Evolutionary conservation across 1,140 invertebrate species (phyloP).

Genomic region (Forficula auricularia): DNA sequence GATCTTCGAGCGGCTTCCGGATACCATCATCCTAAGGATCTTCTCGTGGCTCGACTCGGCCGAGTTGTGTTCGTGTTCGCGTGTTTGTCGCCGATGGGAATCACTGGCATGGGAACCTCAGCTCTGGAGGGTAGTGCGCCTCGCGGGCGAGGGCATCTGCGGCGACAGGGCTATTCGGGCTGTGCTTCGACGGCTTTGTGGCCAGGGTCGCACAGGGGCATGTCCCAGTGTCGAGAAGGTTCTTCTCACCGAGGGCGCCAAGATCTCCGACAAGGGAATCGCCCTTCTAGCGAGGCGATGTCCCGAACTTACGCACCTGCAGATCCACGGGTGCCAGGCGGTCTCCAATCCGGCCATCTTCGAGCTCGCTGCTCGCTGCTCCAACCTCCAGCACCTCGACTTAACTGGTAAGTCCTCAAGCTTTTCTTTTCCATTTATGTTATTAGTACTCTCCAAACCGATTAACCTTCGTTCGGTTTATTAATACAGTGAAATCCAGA

Average conservation of each 20-base stretch:
- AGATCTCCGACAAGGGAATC: conserved; percentile 56
- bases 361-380: conserved; percentile 43
- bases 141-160: conserved; percentile 42
- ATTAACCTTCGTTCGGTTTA: too few relatives aligned
- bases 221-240: conserved; percentile 42
- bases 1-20: conserved; percentile 29
- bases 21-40: conserved; percentile 38
- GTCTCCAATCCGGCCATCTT: conserved; percentile 48
- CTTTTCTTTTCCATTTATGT: too few relatives aligned
- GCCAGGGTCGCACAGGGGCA: conserved; percentile 34
- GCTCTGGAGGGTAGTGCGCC: conserved; percentile 51
- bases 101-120: conserved; percentile 61
- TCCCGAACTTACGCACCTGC: conserved; percentile 51
- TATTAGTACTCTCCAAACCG: too few relatives aligned
- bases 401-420: conserved; percentile 40
- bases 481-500: too few relatives aligned
- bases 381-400: conserved; percentile 53
- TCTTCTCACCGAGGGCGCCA: conserved; percentile 50
- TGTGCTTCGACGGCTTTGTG: conserved; percentile 38
- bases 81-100: conserved; percentile 67
- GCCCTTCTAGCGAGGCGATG: conserved; percentile 46
- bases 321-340: conserved; percentile 45
- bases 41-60: conserved; percentile 58
- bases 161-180: conserved; percentile 50
- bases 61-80: conserved; percentile 57